phyloP scores from a whole-genome alignment of 2,888 invertebrate genomes.

The Acronicta alni region DNA sequence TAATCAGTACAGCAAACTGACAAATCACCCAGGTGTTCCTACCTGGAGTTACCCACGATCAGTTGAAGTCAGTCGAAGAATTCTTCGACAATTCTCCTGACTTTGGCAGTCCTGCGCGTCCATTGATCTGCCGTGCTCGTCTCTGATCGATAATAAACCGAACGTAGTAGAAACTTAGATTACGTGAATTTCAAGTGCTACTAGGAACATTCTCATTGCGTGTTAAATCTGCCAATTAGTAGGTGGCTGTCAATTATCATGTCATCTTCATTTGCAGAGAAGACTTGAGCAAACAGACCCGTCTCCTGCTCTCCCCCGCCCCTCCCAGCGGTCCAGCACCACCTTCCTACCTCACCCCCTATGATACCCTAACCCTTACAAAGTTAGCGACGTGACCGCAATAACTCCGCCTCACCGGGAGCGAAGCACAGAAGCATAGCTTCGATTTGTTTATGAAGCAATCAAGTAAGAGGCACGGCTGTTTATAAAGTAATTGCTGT shows the following conservation, averaged over 20 bases:
- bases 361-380: conserved; percentile 45
- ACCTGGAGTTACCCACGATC: no score
- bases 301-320: no score
- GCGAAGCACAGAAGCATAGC: conserved; percentile 32
- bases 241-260: conserved; percentile 45
- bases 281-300: conserved; percentile 33
- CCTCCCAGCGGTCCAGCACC: background rate
- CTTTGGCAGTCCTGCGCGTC: no score
- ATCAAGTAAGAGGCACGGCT: conserved; percentile 31
- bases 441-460: conserved; percentile 45
- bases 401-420: conserved; percentile 53
- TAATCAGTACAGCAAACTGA: no score
- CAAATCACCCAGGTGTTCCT: no score
- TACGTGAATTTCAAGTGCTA: no score
- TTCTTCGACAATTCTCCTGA: no score
- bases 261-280: conserved; percentile 33
- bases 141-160: no score
- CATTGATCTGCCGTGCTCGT: no score
- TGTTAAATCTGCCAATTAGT: conserved; percentile 38
- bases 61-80: no score
- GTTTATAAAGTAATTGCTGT: conserved; percentile 35
- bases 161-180: no score
- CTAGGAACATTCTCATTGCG: no score
- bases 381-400: conserved; percentile 67
- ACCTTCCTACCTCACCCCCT: background rate